Evolutionary conservation across 2,888 invertebrate genomes (phyloP), one percentile per base, ranked within the genome.

Genomic region (Drosophila fungiperda): DNA sequence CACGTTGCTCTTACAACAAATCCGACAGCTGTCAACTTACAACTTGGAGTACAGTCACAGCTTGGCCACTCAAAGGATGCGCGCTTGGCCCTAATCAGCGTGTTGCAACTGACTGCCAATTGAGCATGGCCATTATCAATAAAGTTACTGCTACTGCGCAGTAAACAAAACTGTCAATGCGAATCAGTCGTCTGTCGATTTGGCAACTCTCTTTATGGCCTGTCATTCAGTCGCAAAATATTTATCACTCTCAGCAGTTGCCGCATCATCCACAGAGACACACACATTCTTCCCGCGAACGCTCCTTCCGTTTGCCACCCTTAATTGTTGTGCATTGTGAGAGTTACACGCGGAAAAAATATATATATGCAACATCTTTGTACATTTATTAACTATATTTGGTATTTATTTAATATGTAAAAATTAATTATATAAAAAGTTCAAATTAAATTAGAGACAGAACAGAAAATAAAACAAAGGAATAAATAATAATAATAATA

Each of bases 221-320:
- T 85, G 84, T 84, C 84, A 86, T 73, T 80, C 76, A 75, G 36
- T 79, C 82, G 74, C 80, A 84, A 82, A 85, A 87, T 85, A 85
- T 85, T 85, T 85, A 85, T 85, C 87, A 87, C 87, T 85, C 74
- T 71, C 72, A 53, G 61, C 69, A 33, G 63, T 57, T n/a, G 45
- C 54, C 36, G 36, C 32, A 52, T 52, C 54, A 55, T 55, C 38
- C 26, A 26, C 55, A 55, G 38, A 26, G 7, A 45, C 20, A 45
- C 17, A 38, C 23, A 60, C 74, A 60, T 61, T 38, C 60, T 50
- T 48, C 15, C 38, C 26, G 2, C 20, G 45, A 23, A 23, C 40
- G 29, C 29, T 40, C 40, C 29, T 40, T 40, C 29, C 40, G 6
- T 50, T 50, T 9, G 48, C 75, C 54, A 82, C 86, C 84, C 84